Conservation (phyloP, 1,140 invertebrate species). For the Drosophila malerkotliana region DNA sequence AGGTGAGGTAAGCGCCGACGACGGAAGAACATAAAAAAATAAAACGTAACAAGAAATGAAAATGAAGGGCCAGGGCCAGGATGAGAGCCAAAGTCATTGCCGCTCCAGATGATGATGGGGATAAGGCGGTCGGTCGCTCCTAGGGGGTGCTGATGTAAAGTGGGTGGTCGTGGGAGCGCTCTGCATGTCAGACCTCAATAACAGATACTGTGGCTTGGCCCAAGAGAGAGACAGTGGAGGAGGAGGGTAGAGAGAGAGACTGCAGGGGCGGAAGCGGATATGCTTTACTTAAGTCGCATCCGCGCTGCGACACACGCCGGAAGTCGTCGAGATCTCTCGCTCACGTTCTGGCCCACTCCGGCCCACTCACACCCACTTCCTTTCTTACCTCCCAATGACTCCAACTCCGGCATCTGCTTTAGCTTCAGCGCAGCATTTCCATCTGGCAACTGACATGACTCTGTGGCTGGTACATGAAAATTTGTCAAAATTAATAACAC, state of each 20-base stretch:
- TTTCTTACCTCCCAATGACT: background rate
- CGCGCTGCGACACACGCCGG: slow-evolving; percentile 77
- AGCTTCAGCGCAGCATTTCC: slow-evolving; percentile 25
- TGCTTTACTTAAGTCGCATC: slow-evolving; percentile 82
- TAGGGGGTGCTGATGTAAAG: background rate
- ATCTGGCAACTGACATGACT: slow-evolving; percentile 55
- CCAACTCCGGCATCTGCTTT: slow-evolving; percentile 19
- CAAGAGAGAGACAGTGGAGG: background rate
- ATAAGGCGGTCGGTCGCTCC: slow-evolving; percentile 19
- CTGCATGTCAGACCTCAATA: slow-evolving; percentile 62
- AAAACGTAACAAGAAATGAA: slow-evolving; percentile 79
- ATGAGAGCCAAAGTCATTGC: slow-evolving; percentile 74
- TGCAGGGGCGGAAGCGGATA: slow-evolving; percentile 77
- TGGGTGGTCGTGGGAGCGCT: slow-evolving; percentile 20
- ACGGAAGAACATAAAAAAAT: slow-evolving; percentile 73
- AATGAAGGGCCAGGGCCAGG: slow-evolving; percentile 64
- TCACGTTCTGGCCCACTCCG: slow-evolving; percentile 10
- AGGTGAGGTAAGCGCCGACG: slow-evolving; percentile 62
- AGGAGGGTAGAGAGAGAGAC: slow-evolving; percentile 15
- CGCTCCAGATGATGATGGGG: slow-evolving; percentile 51
- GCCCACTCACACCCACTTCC: background rate
- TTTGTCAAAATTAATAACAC: slow-evolving; percentile 83
- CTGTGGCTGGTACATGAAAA: slow-evolving; percentile 67
- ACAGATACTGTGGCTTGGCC: slow-evolving; percentile 38
- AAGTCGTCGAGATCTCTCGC: slow-evolving; percentile 64